Evolutionary conservation across 2,888 invertebrate genomes (phyloP).

Genomic region (Drosophila differens): DNA sequence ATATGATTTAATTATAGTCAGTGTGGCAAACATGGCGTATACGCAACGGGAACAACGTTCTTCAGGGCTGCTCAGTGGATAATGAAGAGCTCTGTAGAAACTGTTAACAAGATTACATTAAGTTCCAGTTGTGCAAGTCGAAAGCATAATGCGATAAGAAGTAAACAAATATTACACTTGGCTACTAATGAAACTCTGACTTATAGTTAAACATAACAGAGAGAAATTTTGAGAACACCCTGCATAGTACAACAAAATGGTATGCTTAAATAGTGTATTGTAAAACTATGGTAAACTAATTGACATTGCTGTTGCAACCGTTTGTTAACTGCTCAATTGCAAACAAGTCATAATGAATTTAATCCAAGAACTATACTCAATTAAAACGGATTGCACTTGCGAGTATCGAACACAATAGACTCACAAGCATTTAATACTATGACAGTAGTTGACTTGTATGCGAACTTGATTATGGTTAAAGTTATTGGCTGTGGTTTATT

Average conservation of each 20-base stretch:
- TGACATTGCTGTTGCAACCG: neutral
- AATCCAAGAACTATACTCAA: slow-evolving; percentile 51
- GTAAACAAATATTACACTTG: slow-evolving; percentile 21
- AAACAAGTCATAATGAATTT: slow-evolving; percentile 59
- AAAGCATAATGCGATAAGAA: slow-evolving; percentile 13
- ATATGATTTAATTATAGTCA: slow-evolving; percentile 54
- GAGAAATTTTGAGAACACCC: neutral
- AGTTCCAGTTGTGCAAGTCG: slow-evolving; percentile 36
- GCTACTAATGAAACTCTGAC: slow-evolving; percentile 60
- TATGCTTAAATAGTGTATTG: neutral
- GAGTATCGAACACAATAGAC: slow-evolving; percentile 9
- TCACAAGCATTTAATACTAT: slow-evolving; percentile 6
- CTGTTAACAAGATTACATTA: slow-evolving; percentile 54
- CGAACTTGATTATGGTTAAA: slow-evolving; percentile 40
- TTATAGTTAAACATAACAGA: slow-evolving; percentile 1
- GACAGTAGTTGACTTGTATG: slow-evolving; percentile 17
- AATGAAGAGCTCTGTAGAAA: slow-evolving; percentile 27
- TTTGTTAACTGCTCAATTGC: slow-evolving; percentile 29
- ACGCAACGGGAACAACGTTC: slow-evolving; percentile 39
- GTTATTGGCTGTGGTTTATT: slow-evolving; percentile 38
- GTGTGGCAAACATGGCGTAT: slow-evolving; percentile 43
- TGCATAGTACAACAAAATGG: neutral
- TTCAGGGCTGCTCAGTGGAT: slow-evolving; percentile 2
- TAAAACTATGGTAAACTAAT: neutral
- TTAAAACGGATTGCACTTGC: slow-evolving; percentile 46